Evolutionary conservation across 1,140 invertebrate species (phyloP), one percentile per base, ranked within the genome.

Genomic region (Tetramorium simillimum): DNA sequence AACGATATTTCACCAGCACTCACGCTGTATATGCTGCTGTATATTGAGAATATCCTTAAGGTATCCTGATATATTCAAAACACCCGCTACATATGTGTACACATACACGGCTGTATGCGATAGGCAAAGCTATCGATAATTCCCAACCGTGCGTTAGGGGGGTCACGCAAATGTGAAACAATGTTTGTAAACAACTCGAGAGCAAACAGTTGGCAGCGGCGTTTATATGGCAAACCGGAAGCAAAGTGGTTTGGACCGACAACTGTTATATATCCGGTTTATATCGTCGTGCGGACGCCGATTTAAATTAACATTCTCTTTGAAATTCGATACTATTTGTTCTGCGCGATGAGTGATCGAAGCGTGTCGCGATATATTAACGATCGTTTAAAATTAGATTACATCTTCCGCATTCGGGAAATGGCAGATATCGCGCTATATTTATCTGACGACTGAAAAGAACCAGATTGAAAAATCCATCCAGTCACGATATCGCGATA

Each of bases 181-280:
- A 77, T 90, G 82, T 88, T 91, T 90, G 89, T 90, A 91, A 88
- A 90, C 89, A 90, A 90, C 62, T 69, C 43, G 18, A 43, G 51
- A 43, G 86, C 86, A 90, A 90, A 90, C 86, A 88, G 63, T 80
- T 51, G 43, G 58, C 33, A 46, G 37, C 72, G 40, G 58, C 85
- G 89, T 60, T 90, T 89, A 87, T 87, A 67, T 72, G 73, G 85
- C 70, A 62, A 86, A 90, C 89, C 63, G 89, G 89, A 73, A 78
- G 85, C 88, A 84, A 84, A 89, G 89, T 85, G 78, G 51, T 84
- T 58, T 12, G 49, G 37, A 70, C 76, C 62, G 53, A 46, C 80
- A 73, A 84, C 69, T 37, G 24, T 58, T 72, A 67, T 33, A 56
- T 37, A 53, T 67, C 58, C 80, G 62, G 77, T 69, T 77, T 89